Evolutionary conservation across 2,888 invertebrate species (phyloP).

Genomic region (Tipula helvola): DNA sequence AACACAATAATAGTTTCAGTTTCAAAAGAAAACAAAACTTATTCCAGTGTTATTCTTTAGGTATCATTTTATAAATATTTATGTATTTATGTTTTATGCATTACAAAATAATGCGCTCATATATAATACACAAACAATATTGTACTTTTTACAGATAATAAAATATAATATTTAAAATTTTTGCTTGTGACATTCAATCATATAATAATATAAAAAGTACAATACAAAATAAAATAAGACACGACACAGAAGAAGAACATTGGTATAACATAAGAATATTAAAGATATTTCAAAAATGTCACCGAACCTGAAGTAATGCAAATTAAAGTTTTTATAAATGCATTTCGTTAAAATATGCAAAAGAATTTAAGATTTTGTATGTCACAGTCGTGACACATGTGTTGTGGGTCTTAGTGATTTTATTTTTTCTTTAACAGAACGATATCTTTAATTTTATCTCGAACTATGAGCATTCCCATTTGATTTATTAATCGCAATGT

Average conservation of each 20-base stretch:
- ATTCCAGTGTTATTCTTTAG: not conserved
- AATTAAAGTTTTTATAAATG: not conserved
- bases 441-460: not conserved
- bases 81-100: not conserved
- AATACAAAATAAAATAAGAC: not conserved
- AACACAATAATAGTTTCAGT: not conserved
- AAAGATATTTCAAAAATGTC: not conserved
- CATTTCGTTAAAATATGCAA: not conserved
- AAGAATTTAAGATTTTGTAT: not conserved
- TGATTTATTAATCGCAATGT: not conserved
- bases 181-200: not conserved
- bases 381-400: not conserved
- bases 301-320: not conserved
- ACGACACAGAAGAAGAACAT: not conserved
- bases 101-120: not conserved
- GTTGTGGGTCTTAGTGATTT: not conserved
- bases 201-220: not conserved
- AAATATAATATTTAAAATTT: not conserved
- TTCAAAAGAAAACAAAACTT: not conserved
- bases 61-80: conserved; percentile 4
- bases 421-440: not conserved
- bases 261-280: not conserved
- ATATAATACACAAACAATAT: not conserved
- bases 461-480: not conserved
- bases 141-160: not conserved